These are phyloP conservation scores for Plestiodon gilberti DNA, from an alignment of 2,113 vertebrate species.

Conservation along the genomic window DNA sequence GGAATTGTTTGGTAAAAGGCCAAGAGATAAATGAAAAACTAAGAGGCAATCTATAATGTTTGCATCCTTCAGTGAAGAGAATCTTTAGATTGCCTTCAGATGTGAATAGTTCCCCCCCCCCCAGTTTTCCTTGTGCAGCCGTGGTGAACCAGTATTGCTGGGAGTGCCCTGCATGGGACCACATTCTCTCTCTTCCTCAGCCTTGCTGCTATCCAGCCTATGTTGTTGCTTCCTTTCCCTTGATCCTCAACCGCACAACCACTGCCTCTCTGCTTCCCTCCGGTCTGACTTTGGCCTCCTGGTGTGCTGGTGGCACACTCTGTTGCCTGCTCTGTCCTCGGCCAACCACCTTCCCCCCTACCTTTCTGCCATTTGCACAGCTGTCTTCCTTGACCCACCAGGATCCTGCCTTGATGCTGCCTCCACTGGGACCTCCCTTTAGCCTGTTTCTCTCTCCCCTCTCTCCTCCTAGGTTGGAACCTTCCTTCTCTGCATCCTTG, in stretches of 20 bases:
- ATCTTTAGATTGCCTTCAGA: no score
- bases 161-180: background rate
- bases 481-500: slow-evolving; percentile 53
- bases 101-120: no score
- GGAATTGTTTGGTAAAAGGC: no score
- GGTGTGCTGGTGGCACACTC: background rate
- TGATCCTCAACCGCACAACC: no score
- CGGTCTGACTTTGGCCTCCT: background rate
- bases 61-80: no score
- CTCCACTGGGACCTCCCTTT: background rate
- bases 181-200: background rate
- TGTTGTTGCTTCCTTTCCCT: no score
- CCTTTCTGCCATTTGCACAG: no score
- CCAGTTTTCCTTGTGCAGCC: background rate
- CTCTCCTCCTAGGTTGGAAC: slow-evolving; percentile 58
- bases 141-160: background rate
- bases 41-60: no score
- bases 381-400: background rate
- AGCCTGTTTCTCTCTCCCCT: background rate
- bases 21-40: no score
- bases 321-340: background rate
- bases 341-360: no score
- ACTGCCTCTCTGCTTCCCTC: background rate
- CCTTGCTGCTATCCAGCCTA: background rate
- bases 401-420: background rate